Conservation (phyloP, 2,113 vertebrate genomes). For the Ptychochromis oligacanthus region DNA sequence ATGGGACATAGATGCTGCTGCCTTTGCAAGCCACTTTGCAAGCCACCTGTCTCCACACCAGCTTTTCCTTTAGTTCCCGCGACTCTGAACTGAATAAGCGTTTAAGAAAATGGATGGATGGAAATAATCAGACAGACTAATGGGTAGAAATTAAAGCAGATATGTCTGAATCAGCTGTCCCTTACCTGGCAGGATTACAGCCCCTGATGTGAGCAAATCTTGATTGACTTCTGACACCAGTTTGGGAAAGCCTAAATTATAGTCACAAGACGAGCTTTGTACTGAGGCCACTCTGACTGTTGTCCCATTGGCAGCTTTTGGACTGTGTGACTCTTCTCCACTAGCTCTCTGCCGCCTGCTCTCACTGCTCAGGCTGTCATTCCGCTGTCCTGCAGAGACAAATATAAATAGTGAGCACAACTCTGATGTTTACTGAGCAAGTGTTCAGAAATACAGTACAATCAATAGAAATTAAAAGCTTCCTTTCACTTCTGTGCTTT, state of each 20-base stretch:
- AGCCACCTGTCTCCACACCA: background rate
- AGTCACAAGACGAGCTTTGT: conserved; percentile 27
- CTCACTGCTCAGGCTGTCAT: conserved; percentile 27
- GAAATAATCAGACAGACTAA: background rate
- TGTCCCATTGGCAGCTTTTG: conserved; percentile 57
- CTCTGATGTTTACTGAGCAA: background rate
- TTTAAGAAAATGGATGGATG: background rate
- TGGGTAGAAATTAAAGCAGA: background rate
- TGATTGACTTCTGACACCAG: conserved; percentile 76
- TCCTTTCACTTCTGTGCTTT: conserved; percentile 36
- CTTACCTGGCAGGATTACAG: conserved; percentile 81
- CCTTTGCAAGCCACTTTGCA: background rate
- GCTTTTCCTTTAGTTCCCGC: background rate
- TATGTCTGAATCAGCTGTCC: background rate
- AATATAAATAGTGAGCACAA: conserved; percentile 9
- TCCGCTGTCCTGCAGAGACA: conserved; percentile 53
- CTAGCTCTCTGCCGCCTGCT: conserved; percentile 48
- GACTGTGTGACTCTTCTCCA: conserved; percentile 43
- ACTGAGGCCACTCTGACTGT: conserved; percentile 16
- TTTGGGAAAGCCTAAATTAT: conserved; percentile 50
- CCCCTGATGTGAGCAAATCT: conserved; percentile 81
- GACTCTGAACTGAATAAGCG: no score
- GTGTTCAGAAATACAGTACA: background rate
- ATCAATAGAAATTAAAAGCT: conserved; percentile 10
- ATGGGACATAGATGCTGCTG: background rate